Conservation (phyloP, 2,888 invertebrate species). For the Steinernema carpocapsae region DNA sequence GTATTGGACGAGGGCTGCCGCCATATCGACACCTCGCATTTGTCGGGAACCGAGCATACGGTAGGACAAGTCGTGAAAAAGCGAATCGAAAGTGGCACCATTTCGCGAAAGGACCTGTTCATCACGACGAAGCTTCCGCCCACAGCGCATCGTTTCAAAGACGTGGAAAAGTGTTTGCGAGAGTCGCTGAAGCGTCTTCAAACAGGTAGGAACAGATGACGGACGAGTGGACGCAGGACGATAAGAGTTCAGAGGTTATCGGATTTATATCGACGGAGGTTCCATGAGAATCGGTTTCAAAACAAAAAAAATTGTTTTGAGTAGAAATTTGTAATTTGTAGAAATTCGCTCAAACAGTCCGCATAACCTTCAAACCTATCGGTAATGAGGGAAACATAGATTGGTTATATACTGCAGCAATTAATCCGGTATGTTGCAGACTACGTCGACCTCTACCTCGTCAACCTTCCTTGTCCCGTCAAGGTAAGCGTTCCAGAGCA, state of each 20-base stretch:
- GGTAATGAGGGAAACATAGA: too few relatives aligned
- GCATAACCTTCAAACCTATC: too few relatives aligned
- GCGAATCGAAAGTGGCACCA: slow-evolving; percentile 1
- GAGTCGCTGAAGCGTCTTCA: slow-evolving; percentile 9
- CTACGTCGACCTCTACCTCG: slow-evolving; percentile 59
- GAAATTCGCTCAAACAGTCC: too few relatives aligned
- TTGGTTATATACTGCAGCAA: too few relatives aligned
- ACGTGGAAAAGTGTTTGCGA: slow-evolving; percentile 27
- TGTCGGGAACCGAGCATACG: slow-evolving; percentile 23
- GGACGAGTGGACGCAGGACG: not conserved
- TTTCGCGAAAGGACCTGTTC: not conserved
- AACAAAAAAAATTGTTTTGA: too few relatives aligned
- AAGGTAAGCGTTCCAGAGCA: slow-evolving; percentile 33
- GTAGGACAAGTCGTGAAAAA: not conserved
- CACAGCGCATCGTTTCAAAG: slow-evolving; percentile 10
- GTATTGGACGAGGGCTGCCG: slow-evolving; percentile 6
- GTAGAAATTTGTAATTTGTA: too few relatives aligned
- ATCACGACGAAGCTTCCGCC: slow-evolving; percentile 21
- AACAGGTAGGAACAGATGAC: too few relatives aligned
- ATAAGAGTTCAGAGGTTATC: too few relatives aligned
- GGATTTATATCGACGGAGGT: too few relatives aligned
- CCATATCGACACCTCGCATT: slow-evolving; percentile 20
- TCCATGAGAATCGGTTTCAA: too few relatives aligned
- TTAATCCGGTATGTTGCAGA: slow-evolving; percentile 36
- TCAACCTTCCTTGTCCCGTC: slow-evolving; percentile 54